phyloP scores from a whole-genome alignment of 2,797 vertebrate genomes.

The Dallia pectoralis region DNA sequence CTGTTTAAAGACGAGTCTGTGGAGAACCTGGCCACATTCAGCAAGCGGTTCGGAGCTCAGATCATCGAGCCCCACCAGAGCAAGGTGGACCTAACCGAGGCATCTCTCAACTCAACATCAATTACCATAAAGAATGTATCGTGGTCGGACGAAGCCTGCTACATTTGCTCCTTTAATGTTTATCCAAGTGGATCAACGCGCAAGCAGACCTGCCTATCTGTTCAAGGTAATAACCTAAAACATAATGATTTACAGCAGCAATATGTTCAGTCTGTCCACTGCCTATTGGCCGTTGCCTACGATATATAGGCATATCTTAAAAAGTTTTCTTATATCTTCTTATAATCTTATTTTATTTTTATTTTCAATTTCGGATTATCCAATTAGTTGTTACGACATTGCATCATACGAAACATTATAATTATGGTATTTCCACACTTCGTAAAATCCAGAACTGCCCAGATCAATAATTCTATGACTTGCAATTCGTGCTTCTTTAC shows the following conservation, averaged over 20 bases:
- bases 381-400: no score
- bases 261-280: background rate
- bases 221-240: constrained; percentile 52
- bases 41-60: constrained; percentile 39
- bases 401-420: no score
- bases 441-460: no score
- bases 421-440: no score
- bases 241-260: background rate
- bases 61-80: constrained; percentile 35
- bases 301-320: no score
- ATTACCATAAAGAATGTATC: constrained; percentile 61
- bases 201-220: constrained; percentile 56
- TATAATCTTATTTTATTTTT: no score
- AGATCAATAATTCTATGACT: no score
- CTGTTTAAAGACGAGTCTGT: background rate
- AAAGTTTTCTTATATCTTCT: no score
- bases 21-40: constrained; percentile 65
- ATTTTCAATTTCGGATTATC: no score
- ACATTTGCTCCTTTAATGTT: constrained; percentile 64
- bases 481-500: no score
- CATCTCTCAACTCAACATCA: constrained; percentile 45
- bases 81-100: constrained; percentile 49
- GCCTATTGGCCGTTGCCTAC: no score
- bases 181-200: constrained; percentile 61
- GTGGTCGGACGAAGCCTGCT: constrained; percentile 67